phyloP scores from a whole-genome alignment of 2,888 invertebrate genomes.

The Thera obeliscata region DNA sequence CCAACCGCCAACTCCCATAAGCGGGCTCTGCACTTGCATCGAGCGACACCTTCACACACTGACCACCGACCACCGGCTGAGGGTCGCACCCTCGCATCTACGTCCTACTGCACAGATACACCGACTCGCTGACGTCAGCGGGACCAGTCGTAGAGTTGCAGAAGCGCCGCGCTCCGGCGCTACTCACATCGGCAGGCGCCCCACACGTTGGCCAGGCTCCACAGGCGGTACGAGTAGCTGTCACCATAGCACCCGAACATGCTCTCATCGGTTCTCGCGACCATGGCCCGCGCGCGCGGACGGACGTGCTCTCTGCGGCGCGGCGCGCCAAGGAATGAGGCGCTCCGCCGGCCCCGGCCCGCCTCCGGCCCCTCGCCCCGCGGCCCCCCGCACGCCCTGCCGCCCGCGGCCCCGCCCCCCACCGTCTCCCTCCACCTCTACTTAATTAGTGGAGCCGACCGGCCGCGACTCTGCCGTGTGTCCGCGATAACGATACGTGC shows the following conservation, averaged over 20 bases:
- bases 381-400: slow-evolving; percentile 44
- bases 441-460: slow-evolving; percentile 75
- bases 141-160: slow-evolving; percentile 57
- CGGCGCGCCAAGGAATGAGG: slow-evolving; percentile 82
- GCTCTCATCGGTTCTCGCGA: slow-evolving; percentile 92
- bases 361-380: slow-evolving; percentile 61
- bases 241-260: slow-evolving; percentile 90
- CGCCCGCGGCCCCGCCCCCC: slow-evolving; percentile 47
- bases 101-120: slow-evolving; percentile 64
- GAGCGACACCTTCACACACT: slow-evolving; percentile 73
- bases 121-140: slow-evolving; percentile 71
- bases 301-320: slow-evolving; percentile 70
- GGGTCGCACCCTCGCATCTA: slow-evolving; percentile 53
- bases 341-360: slow-evolving; percentile 62
- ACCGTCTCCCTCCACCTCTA: slow-evolving; percentile 65
- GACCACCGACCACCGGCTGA: slow-evolving; percentile 48
- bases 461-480: slow-evolving; percentile 45
- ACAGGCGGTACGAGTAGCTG: slow-evolving; percentile 90
- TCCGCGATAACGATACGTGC: slow-evolving; percentile 42
- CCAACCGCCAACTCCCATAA: slow-evolving; percentile 82
- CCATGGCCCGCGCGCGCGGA: slow-evolving; percentile 88
- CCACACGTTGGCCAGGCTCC: slow-evolving; percentile 91
- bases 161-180: slow-evolving; percentile 53
- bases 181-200: slow-evolving; percentile 90
- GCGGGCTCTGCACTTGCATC: slow-evolving; percentile 81